These are phyloP conservation scores for Drosophila nr. medialis DNA, from an alignment of 2,888 invertebrate species.

Conservation along the genomic window DNA sequence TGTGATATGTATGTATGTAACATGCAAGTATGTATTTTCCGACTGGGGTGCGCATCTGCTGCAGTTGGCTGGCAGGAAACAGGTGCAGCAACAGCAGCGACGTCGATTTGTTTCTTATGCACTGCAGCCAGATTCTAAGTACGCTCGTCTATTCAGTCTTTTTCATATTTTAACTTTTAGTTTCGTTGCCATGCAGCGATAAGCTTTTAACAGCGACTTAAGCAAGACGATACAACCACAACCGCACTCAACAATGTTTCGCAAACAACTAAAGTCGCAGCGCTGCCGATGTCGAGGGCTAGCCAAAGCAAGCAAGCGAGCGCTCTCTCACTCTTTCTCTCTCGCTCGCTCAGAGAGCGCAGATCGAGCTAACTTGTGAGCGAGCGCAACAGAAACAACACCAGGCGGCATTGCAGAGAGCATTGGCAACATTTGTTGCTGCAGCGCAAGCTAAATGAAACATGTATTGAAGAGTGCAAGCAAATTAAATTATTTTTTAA, in stretches of 20 bases:
- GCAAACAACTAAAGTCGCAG: slow-evolving; percentile 40
- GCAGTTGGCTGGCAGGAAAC: slow-evolving; percentile 61
- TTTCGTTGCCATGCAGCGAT: slow-evolving; percentile 46
- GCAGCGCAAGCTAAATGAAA: neutral
- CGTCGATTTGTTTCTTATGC: slow-evolving; percentile 1
- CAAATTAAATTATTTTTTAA: neutral
- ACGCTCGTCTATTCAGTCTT: neutral
- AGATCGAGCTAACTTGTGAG: slow-evolving; percentile 50
- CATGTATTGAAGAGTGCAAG: neutral
- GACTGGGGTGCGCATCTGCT: slow-evolving; percentile 35
- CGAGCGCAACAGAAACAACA: slow-evolving; percentile 38
- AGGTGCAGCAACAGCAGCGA: slow-evolving; percentile 60
- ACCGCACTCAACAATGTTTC: slow-evolving; percentile 61
- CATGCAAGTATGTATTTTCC: slow-evolving; percentile 11
- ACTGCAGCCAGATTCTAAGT: neutral
- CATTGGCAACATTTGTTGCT: slow-evolving; percentile 50
- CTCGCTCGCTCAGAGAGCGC: slow-evolving; percentile 19
- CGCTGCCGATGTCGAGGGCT: slow-evolving; percentile 62
- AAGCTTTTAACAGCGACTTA: slow-evolving; percentile 24
- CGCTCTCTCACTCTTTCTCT: slow-evolving; percentile 10
- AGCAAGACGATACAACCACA: slow-evolving; percentile 6
- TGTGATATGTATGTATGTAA: neutral
- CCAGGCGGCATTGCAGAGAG: slow-evolving; percentile 24
- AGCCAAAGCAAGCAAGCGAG: slow-evolving; percentile 26
- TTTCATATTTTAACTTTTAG: slow-evolving; percentile 40